A percentile compares a stretch with the other conserved stretches of the same genome.
Conservation (phyloP, 2,888 invertebrate species). For the Nemurella pictetii region DNA sequence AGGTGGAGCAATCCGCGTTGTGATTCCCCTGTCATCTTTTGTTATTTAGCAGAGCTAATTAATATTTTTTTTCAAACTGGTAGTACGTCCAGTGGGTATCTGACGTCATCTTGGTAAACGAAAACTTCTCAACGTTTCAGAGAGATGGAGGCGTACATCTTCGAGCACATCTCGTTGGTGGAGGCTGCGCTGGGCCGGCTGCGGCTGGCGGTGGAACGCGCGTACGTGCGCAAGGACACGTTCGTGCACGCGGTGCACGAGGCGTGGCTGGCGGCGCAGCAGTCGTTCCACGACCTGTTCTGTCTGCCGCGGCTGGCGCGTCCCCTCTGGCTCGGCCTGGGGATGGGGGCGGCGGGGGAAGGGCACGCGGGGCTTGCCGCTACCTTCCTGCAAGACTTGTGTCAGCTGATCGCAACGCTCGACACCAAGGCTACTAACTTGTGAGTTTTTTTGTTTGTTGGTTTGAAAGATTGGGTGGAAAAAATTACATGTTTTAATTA, state of each 20-base stretch:
- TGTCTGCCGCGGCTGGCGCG: conserved; percentile 66
- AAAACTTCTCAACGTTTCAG: too few species aligned
- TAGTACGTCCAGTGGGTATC: too few species aligned
- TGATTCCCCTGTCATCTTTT: too few species aligned
- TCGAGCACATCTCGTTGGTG: conserved; percentile 77
- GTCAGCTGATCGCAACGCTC: conserved; percentile 66
- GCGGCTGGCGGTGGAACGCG: conserved; percentile 66
- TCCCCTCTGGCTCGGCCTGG: conserved; percentile 69
- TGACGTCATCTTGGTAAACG: too few species aligned
- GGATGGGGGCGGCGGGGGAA: not conserved
- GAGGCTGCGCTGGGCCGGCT: conserved; percentile 74
- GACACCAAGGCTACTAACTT: conserved; percentile 89
- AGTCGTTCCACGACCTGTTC: conserved; percentile 68
- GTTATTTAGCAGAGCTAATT: too few species aligned
- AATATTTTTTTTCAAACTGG: too few species aligned
- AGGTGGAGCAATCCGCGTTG: too few species aligned
- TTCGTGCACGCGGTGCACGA: conserved; percentile 59
- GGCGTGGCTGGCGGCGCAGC: conserved; percentile 51
- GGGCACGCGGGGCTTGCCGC: conserved; percentile 26
- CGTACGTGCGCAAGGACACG: conserved; percentile 57
- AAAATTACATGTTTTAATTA: too few species aligned
- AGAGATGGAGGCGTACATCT: conserved; percentile 71
- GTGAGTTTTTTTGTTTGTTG: too few species aligned
- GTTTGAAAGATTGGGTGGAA: too few species aligned
- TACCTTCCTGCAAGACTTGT: conserved; percentile 52